Conservation (phyloP, 2,888 invertebrate species). For the Syrista parreyssii region DNA sequence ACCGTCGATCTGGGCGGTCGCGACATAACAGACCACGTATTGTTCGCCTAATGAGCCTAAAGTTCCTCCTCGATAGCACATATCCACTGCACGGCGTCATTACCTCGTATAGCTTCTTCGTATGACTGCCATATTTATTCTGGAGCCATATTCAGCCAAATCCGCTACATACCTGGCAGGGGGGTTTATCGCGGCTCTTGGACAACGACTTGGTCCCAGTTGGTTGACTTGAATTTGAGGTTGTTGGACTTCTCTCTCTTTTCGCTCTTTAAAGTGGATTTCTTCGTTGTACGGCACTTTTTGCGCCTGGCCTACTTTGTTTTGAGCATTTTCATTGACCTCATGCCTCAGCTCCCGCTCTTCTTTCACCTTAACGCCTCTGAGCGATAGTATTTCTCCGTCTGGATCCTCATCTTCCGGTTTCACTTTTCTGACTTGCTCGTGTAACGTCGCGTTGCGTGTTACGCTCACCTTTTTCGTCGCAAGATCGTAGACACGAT, state of each 20-base stretch:
- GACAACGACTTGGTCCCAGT: too few relatives aligned
- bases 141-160: too few relatives aligned
- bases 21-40: constrained; percentile 11
- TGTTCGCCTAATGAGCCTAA: constrained; percentile 5
- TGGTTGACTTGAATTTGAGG: too few relatives aligned
- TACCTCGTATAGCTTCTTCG: neutral
- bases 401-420: neutral
- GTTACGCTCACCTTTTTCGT: constrained; percentile 8
- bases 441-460: constrained; percentile 22
- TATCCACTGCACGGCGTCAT: neutral
- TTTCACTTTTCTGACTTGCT: too few relatives aligned
- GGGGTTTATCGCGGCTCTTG: too few relatives aligned
- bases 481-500: constrained; percentile 13
- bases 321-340: neutral
- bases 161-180: too few relatives aligned
- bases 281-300: too few relatives aligned
- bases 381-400: neutral
- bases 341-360: constrained; percentile 1
- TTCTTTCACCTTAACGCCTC: too few relatives aligned
- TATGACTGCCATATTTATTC: constrained; percentile 10
- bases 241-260: neutral
- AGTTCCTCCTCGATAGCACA: neutral
- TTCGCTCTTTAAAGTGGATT: too few relatives aligned
- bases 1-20: constrained; percentile 6
- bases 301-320: neutral